Evolutionary conservation across 2,888 invertebrate genomes (phyloP), one percentile per base, ranked within the genome.

Genomic region (Morinoia aosen): DNA sequence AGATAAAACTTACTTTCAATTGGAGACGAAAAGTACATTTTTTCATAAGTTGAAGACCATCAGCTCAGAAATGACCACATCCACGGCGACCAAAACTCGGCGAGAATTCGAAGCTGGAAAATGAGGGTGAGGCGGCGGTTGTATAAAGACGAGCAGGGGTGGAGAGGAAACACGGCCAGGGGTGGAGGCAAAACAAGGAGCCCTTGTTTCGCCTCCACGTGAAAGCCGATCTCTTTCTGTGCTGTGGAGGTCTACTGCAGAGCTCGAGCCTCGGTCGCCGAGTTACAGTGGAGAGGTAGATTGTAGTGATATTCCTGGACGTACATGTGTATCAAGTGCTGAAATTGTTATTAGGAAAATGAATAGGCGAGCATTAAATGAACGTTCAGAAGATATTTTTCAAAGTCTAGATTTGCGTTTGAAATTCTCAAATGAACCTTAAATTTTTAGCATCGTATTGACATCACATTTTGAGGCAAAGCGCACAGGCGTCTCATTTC

Each of bases 201-300:
- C 40, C 90, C 39, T n/a, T n/a, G n/a, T n/a, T n/a, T n/a, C n/a
- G n/a, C n/a, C n/a, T n/a, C n/a, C n/a, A n/a, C n/a, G 90, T 90
- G 90, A 90, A 90, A 90, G 90, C 90, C 90, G 90, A 90, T 90
- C 90, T 48, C 90, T 76, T 76, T 76, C 76, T 76, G 90, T 90
- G 90, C n/a, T n/a, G n/a, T n/a, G n/a, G 40, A 40, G 90, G 90
- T 40, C 90, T 90, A 2, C 90, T 11, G 90, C 90, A 48, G 90
- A 40, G 90, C 90, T 90, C 90, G 90, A n/a, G 48, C 12, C 40
- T n/a, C 48, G 90, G 39, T 16, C 48, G 40, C 12, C 40, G 39
- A 48, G 48, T 39, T 48, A 40, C 90, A 90, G 40, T 40, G 25
- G 33, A 3, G 76, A 76, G 76, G 16, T 25, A 2, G 76, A 19